Percentiles rank a stretch among this genome's conserved stretches.
phyloP scores from a whole-genome alignment of 1,140 invertebrate species.

The Lysiphlebus fabarum region DNA sequence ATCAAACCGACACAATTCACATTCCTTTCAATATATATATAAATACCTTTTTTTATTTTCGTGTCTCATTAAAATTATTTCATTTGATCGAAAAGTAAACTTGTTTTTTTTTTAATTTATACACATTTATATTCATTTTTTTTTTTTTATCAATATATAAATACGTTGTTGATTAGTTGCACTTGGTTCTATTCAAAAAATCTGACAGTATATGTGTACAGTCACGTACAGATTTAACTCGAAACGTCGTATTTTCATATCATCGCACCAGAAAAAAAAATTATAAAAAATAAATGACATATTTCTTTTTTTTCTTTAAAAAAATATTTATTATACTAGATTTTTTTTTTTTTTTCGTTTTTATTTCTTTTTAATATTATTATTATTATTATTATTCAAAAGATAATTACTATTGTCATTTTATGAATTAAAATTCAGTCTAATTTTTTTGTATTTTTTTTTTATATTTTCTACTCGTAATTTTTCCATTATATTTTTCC shows the following conservation, averaged over 20 bases:
- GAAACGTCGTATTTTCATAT: slow-evolving; percentile 43
- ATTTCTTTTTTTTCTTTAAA: background rate
- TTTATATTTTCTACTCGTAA: background rate
- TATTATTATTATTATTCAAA: too few species aligned
- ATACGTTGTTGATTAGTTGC: slow-evolving; percentile 29
- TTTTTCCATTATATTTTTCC: slow-evolving; percentile 14
- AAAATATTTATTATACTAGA: slow-evolving; percentile 6
- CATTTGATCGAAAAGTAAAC: too few species aligned
- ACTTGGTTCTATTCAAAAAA: slow-evolving; percentile 21
- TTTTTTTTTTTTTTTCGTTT: background rate
- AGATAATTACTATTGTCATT: too few species aligned
- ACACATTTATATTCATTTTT: background rate
- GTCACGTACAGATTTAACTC: slow-evolving; percentile 54
- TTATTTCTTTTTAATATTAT: slow-evolving; percentile 1
- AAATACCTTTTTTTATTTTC: too few species aligned
- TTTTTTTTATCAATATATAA: background rate
- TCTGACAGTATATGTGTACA: slow-evolving; percentile 15
- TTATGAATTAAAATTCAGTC: too few species aligned
- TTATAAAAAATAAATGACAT: background rate
- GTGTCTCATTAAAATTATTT: too few species aligned
- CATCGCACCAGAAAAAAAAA: slow-evolving; percentile 41
- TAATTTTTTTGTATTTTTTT: background rate
- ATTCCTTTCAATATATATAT: too few species aligned
- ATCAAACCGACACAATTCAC: background rate
- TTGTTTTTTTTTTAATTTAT: too few species aligned